Evolutionary conservation across 2,888 invertebrate species (phyloP), one percentile per base, ranked within the genome.

Genomic region (Lottia scabra): DNA sequence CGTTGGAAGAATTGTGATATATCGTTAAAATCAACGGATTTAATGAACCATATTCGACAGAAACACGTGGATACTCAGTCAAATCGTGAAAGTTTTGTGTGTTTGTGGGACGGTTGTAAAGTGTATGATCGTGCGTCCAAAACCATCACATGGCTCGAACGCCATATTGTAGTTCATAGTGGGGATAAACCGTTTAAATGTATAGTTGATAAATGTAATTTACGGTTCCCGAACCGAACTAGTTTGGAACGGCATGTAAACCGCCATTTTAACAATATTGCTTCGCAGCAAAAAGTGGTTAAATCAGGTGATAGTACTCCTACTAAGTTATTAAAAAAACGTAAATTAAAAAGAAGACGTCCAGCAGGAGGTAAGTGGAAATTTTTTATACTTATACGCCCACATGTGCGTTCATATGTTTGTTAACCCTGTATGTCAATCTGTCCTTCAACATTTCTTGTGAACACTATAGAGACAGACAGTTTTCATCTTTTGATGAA

Each of bases 101-200:
- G 98, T 88, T 92, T 96, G 71, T 98, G 98, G 98, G 92, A 93
- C 83, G 95, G 95, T 68, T 98, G 98, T 91, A 98, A 98, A 90
- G 98, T 98, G 63, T 96, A 95, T 87, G 95, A 96, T 80, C 94
- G 95, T 88, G 94, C 94, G 46, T 97, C 97, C 12, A 96, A 96
- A 88, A 97, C 97, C 8, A 92, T 95, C 71, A 93, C 96, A 71
- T 98, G 98, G 98, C 91, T 98, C 80, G 96, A 97, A 89, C 92
- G 97, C 65, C 98, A 98, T 90, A 95, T 97, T 64, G 91, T 96
- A 67, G 94, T 94, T 0, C 98, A 98, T 90, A 95, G 95, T 72
- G 96, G 96, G 64, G 96, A 95, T 90, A 97, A 97, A 89, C 97
- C 97, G 30, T 97, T 96, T 91, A 94, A 95, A 85, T 98, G 98